Evolutionary conservation across 1,140 invertebrate genomes (phyloP).

Genomic region (Papilio dardanus): DNA sequence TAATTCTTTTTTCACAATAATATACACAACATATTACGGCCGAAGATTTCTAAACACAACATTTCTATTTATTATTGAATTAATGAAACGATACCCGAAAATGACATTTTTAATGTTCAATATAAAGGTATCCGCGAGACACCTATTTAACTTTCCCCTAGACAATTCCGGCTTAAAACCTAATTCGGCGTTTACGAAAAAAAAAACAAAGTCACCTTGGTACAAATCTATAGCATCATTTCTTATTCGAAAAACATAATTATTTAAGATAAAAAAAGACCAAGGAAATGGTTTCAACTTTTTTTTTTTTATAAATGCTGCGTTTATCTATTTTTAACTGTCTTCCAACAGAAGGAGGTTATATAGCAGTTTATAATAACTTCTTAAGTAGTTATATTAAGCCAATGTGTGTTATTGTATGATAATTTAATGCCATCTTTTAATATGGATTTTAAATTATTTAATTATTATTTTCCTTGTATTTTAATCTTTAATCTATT

Average conservation of each 20-base stretch:
- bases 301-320: background rate
- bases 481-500: too few relatives aligned
- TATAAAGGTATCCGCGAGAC: slow-evolving; percentile 60
- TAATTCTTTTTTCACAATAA: slow-evolving; percentile 32
- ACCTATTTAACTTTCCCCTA: slow-evolving; percentile 65
- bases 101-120: slow-evolving; percentile 71
- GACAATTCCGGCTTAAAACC: slow-evolving; percentile 58
- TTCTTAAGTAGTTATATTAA: too few relatives aligned
- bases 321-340: background rate
- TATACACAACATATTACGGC: slow-evolving; percentile 58
- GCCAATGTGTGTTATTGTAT: too few relatives aligned
- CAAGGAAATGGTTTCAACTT: background rate
- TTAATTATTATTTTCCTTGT: too few relatives aligned
- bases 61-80: slow-evolving; percentile 55
- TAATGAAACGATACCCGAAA: slow-evolving; percentile 76
- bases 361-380: too few relatives aligned
- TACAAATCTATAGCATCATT: background rate
- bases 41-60: slow-evolving; percentile 66
- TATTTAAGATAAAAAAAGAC: background rate
- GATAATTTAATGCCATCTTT: too few relatives aligned
- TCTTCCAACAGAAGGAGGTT: too few relatives aligned
- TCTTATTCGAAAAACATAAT: background rate
- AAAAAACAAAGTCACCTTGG: background rate
- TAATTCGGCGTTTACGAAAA: slow-evolving; percentile 45
- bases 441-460: too few relatives aligned